Evolutionary conservation across 1,140 invertebrate species (phyloP), one percentile per base, ranked within the genome.

Genomic region (Elymnias hypermnestra): DNA sequence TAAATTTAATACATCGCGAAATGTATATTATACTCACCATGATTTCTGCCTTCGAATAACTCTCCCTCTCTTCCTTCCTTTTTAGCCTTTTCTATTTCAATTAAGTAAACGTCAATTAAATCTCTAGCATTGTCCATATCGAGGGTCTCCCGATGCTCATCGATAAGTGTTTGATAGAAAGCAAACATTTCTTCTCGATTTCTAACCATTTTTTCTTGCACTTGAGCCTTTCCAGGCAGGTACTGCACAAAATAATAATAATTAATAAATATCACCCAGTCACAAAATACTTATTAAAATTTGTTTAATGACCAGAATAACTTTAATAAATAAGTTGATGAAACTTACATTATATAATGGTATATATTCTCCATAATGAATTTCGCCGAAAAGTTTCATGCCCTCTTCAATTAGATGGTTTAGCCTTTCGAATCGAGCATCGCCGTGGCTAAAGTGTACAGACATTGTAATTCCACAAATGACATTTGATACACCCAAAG

Each of bases 401-500:
- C 95, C 95, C 83, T 97, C 95, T 55, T 96, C 94, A 53, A 96
- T 95, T 2, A 96, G 87, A 23, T 88, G 76, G 88, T 95, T 95
- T 63, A 96, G 94, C 23, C 93, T 86, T 10, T 89, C 84, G 82
- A 97, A 97, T 9, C 90, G 88, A 1, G 84, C 74, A 59, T 96
- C 94, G 8, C 93, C 90, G 50, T 92, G 89, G 26, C 90, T 89
- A 73, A 97, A 98, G 3, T 95, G 88, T 0, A 95, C 91, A 9
- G 93, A 94, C 95, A 98, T 97, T 51, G 96, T 90, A 19, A 98
- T 90, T 14, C 92, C 93, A 72, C 95, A 97, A 46, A 98, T 97
- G 0, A 98, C 94, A 75, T 98, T 98, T 66, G 93, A 94, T 38
- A 97, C 92, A 2, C 94, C 91, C 46, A 93, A 89, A n/a, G 92